Evolutionary conservation across 2,113 vertebrate species (phyloP), one percentile per base, ranked within the genome.

Genomic region (Saccopteryx bilineata): DNA sequence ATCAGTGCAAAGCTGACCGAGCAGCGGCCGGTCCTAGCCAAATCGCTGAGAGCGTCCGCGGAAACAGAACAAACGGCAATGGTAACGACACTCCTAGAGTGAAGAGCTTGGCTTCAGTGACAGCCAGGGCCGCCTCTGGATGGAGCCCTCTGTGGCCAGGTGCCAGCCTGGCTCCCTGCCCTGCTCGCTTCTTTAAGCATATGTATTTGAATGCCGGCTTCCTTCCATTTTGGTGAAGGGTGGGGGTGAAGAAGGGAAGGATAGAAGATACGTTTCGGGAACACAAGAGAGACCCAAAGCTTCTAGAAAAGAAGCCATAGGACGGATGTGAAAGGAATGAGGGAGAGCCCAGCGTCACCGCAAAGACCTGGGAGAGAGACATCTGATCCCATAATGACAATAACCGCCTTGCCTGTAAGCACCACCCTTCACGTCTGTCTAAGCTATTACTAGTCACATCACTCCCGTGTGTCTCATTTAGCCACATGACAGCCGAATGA

Each of bases 291-390:
- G 50, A 46, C 14, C 28, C 56, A 66, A 31, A 33, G 50, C 4
- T 69, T 31, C 15, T 1, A 33, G 65, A 86, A 85, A 75, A 65
- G 74, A 66, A 76, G 60, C 52, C 60, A 21, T 0, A 28, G 19
- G 26, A 81, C 80, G 61, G 39, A 48, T 8, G 46, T 54, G 46
- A 5, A 18, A 39, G 66, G 19, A 50, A 9, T 0, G 26, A 3
- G 5, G 18, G 21, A 23, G 24, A 15, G 11, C 7, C 0, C 5
- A 63, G n/a, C 28, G 31, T 85, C 66, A 11, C 2, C 0, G 1
- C 9, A 13, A 24, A 75, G 24, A 1, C 0, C 0, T 9, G 39
- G 56, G 23, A 71, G 54, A 74, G 69, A 66, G 9, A 52, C 63
- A 7, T 48, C 14, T 7, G 31, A 9, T 5, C 56, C 54, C n/a